These are phyloP conservation scores for Macrostomum lignano DNA, from an alignment of 1,140 invertebrate genomes.

Conservation along the genomic window DNA sequence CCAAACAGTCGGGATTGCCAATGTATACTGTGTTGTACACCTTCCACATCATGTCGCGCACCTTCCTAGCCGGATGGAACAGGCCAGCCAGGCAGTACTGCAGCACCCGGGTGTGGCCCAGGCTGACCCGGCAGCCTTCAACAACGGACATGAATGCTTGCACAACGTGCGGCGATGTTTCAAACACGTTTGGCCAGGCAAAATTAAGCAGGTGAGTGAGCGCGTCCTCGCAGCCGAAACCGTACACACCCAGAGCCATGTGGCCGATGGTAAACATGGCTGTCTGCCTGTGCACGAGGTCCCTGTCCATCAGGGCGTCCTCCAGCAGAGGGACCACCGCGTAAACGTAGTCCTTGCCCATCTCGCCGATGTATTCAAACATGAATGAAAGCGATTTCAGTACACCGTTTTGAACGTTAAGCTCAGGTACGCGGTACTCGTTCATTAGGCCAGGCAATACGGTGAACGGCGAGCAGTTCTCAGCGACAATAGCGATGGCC, in stretches of 20 bases:
- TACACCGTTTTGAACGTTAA: conserved; percentile 97
- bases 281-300: conserved; percentile 89
- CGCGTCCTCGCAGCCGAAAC: conserved; percentile 95
- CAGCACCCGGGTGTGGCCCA: conserved; percentile 79
- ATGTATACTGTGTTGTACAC: conserved; percentile 91
- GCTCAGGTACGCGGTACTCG: conserved; percentile 86
- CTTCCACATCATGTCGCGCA: conserved; percentile 97
- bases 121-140: conserved; percentile 70
- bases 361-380: conserved; percentile 98
- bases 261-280: conserved; percentile 95
- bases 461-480: conserved; percentile 96
- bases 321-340: conserved; percentile 87
- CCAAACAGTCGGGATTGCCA: conserved; percentile 82
- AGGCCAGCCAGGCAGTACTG: conserved; percentile 81
- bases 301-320: conserved; percentile 95
- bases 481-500: conserved; percentile 94
- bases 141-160: conserved; percentile 97
- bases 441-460: conserved; percentile 88
- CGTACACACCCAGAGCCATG: conserved; percentile 88
- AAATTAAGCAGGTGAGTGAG: conserved; percentile 83
- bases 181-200: conserved; percentile 98
- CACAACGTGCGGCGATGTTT: conserved; percentile 93
- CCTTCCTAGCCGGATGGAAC: conserved; percentile 92
- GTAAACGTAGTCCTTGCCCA: conserved; percentile 99
- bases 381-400: conserved; percentile 88